Evolutionary conservation across 2,797 vertebrate species (phyloP).

Genomic region (Glyptemys insculpta): DNA sequence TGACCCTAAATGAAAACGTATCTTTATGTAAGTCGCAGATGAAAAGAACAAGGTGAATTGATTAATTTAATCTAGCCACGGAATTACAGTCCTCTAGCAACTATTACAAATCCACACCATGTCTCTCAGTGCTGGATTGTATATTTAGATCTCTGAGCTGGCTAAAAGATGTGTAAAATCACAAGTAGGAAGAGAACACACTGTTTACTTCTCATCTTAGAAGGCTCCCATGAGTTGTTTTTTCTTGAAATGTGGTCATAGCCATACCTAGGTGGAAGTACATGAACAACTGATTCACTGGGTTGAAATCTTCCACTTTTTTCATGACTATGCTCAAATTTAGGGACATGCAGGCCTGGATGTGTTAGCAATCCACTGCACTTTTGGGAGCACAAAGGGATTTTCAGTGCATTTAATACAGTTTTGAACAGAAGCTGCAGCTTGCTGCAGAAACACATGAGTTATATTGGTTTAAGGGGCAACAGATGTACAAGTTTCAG

Average conservation of each 20-base stretch:
- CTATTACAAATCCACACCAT: not conserved
- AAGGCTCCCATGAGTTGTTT: not conserved
- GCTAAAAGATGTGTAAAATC: not conserved
- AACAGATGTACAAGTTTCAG: not conserved
- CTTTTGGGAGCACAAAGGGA: not conserved
- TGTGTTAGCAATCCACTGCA: not conserved
- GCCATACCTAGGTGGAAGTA: not conserved
- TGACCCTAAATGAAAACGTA: not conserved
- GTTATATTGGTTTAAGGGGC: not conserved
- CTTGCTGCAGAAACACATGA: not conserved
- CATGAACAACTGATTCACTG: not conserved
- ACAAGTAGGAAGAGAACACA: not conserved
- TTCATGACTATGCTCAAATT: not conserved
- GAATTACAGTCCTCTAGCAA: slow-evolving; percentile 30
- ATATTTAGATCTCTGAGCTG: slow-evolving; percentile 5
- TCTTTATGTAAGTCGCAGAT: not conserved
- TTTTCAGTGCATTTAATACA: not conserved
- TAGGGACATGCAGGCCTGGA: not conserved
- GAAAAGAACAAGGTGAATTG: not conserved
- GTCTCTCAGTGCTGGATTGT: not conserved
- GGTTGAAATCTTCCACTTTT: not conserved
- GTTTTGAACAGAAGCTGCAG: not conserved
- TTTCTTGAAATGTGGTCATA: not conserved
- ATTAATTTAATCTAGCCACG: slow-evolving; percentile 3
- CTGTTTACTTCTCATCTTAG: not conserved